Percentiles rank a stretch among this genome's conserved stretches.
These are phyloP conservation scores for Epizoanthus illoricatus DNA, from an alignment of 92 coral and sea anemone species.

Conservation along the genomic window DNA sequence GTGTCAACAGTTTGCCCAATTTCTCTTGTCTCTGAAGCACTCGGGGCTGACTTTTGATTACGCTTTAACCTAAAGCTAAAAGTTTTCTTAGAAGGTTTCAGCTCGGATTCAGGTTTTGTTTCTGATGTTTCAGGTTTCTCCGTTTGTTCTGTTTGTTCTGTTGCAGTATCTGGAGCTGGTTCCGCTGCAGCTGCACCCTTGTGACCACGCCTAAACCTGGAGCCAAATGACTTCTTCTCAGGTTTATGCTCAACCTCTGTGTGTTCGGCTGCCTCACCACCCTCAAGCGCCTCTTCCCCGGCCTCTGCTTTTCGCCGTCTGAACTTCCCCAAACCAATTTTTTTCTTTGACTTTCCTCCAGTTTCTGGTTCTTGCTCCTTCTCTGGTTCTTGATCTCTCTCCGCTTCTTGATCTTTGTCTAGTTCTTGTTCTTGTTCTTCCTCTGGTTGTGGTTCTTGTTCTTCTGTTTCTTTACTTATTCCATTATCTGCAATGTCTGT, in stretches of 20 bases:
- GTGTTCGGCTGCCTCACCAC: background rate
- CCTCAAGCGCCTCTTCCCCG: slow-evolving; percentile 7
- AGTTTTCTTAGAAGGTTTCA: slow-evolving; percentile 40
- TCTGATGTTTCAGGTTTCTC: slow-evolving; percentile 7
- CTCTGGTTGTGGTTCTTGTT: slow-evolving; percentile 1
- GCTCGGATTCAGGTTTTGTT: slow-evolving; percentile 9
- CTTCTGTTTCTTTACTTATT: background rate
- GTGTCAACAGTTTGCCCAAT: background rate
- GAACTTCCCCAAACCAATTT: slow-evolving; percentile 22
- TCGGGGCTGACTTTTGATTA: slow-evolving; percentile 44
- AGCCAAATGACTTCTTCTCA: slow-evolving; percentile 39
- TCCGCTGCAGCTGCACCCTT: slow-evolving; percentile 44
- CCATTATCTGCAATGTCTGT: slow-evolving; percentile 23
- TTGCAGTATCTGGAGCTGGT: background rate
- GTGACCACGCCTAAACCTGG: slow-evolving; percentile 53
- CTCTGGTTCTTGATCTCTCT: slow-evolving; percentile 24
- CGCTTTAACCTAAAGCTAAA: slow-evolving; percentile 36
- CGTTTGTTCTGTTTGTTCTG: slow-evolving; percentile 13
- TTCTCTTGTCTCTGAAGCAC: slow-evolving; percentile 5
- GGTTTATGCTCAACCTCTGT: slow-evolving; percentile 29
- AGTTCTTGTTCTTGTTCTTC: slow-evolving; percentile 34
- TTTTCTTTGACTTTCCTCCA: slow-evolving; percentile 23
- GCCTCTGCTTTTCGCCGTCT: slow-evolving; percentile 22
- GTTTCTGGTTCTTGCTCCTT: slow-evolving; percentile 19
- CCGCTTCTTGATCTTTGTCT: slow-evolving; percentile 12